Evolutionary conservation across 2,113 vertebrate species (phyloP), one percentile per base, ranked within the genome.

Genomic region (Rhineura floridana): DNA sequence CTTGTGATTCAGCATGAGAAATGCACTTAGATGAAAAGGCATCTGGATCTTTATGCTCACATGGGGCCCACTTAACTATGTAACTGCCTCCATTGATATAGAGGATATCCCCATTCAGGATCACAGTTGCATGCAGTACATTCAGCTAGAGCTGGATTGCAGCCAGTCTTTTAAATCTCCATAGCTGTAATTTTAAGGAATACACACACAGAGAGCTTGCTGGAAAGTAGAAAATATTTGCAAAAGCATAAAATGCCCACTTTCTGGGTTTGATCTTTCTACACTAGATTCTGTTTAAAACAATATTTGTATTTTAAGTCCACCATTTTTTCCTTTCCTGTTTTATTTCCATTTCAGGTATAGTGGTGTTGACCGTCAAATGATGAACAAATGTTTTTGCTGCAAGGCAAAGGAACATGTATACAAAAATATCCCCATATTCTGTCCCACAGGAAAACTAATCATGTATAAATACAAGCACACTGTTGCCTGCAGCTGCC

Each of bases 331-430:
- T 52, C 12, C 6, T 48, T 25, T 42, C 48, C 55, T 33, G 17
- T 83, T 78, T 81, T 86, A 2, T 87, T 70, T 4, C 77, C 44
- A 4, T 72, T 88, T 83, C 42, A 94, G 94, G 78, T 96, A 93
- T 70, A 91, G 92, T 78, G 15, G 62, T 0, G 5, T 91, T 92
- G 63, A 59, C 8, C 92, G 81, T 28, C 82, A 91, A 52, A 10
- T 95, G 86, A 44, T 89, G 78, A 93, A 83, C 63, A 86, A 86
- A 0, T 95, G 92, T 21, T 42, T 13, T 67, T 96, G 94, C 86
- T 95, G 94, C 88, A 85, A 28, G 76, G 91, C 89, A 69, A 93
- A 91, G 10, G 85, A 28, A 4, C 83, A 88, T 0, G 89, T 92
- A 19, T 44, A 15, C 23, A 83, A 91, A 86, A 75, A 94, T 0